Conservation (phyloP, 2,888 invertebrate species). For the Dynastes maya region DNA sequence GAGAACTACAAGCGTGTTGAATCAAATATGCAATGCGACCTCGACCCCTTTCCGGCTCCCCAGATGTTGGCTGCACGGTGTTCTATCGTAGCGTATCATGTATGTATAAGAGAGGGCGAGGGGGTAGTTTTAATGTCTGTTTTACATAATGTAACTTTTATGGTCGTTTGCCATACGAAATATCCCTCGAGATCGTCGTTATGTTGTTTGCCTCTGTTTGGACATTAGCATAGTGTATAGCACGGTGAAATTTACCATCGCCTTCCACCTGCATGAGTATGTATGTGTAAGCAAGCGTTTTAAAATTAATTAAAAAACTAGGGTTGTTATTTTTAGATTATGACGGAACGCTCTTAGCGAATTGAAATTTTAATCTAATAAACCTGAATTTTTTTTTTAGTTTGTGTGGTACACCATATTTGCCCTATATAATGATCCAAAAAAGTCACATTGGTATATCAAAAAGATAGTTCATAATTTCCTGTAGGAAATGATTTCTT, state of each 20-base stretch:
- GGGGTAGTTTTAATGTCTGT: slow-evolving; percentile 27
- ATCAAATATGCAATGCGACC: slow-evolving; percentile 35
- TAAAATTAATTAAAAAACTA: slow-evolving; percentile 1
- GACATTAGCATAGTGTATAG: not conserved
- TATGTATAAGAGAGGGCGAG: not conserved
- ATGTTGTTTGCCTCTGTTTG: slow-evolving; percentile 26
- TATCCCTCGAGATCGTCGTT: slow-evolving; percentile 7
- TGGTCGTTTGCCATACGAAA: slow-evolving; percentile 16
- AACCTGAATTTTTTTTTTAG: not conserved
- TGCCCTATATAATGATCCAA: too few species aligned
- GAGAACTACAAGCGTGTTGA: not conserved
- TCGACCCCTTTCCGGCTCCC: slow-evolving; percentile 2
- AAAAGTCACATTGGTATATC: too few species aligned
- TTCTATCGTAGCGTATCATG: not conserved
- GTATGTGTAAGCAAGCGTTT: not conserved
- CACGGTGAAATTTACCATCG: not conserved
- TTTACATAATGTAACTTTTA: slow-evolving; percentile 36
- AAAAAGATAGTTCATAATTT: too few species aligned
- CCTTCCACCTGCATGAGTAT: not conserved
- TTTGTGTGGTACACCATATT: too few species aligned
- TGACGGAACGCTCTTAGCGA: not conserved
- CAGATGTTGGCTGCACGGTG: not conserved
- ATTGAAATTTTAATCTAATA: not conserved
- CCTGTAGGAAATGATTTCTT: too few species aligned
- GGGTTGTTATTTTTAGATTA: slow-evolving; percentile 4